phyloP scores from a whole-genome alignment of 1,140 invertebrate species.

The Brachionus plicatilis region DNA sequence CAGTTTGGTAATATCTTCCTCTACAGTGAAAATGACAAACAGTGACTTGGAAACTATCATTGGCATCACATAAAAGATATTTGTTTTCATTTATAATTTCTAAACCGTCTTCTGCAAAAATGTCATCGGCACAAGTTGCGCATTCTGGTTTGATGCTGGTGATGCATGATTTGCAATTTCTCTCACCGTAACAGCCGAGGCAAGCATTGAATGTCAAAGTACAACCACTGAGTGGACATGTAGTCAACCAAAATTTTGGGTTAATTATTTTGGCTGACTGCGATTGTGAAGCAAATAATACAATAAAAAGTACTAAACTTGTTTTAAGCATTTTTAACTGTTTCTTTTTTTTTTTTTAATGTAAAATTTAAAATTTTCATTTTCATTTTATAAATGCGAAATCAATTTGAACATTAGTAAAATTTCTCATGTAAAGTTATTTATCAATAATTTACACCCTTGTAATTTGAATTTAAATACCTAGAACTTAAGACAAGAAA shows the following conservation, averaged over 20 bases:
- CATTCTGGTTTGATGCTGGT: not conserved
- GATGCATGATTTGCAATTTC: not conserved
- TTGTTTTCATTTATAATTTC: not conserved
- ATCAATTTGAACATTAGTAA: not conserved
- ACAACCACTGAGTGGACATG: not conserved
- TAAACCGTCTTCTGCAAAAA: not conserved
- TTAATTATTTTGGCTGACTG: not conserved
- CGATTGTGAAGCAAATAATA: not conserved
- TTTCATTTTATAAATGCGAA: not conserved
- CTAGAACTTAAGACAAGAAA: not conserved
- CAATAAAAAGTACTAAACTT: not conserved
- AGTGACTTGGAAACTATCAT: not conserved
- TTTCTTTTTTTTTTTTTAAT: too few species aligned
- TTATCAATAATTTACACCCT: not conserved
- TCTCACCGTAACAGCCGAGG: not conserved
- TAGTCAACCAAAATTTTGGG: not conserved
- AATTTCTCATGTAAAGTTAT: not conserved
- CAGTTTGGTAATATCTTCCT: not conserved
- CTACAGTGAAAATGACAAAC: not conserved
- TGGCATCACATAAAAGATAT: not conserved
- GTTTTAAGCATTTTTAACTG: not conserved
- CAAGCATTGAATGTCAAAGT: not conserved
- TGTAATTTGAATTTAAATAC: not conserved
- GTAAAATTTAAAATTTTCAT: too few species aligned
- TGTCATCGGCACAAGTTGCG: not conserved